phyloP scores from a whole-genome alignment of 2,888 invertebrate genomes.

The Maniola hyperantus region DNA sequence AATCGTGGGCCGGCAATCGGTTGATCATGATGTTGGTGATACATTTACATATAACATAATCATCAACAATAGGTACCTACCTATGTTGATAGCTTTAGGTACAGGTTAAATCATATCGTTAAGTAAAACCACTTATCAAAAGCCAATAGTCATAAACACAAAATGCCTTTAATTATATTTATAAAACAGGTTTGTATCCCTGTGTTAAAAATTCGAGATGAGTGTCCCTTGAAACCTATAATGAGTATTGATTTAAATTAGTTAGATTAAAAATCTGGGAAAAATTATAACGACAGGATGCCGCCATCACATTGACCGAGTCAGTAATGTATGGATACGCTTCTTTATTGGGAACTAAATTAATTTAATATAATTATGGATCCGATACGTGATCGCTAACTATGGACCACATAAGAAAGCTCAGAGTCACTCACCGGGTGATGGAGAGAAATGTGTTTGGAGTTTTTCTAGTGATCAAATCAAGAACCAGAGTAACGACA shows the following conservation, averaged over 20 bases:
- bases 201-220: slow-evolving; percentile 72
- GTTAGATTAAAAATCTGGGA: slow-evolving; percentile 78
- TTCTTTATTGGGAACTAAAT: neutral
- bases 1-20: too few relatives aligned
- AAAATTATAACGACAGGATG: slow-evolving; percentile 78
- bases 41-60: too few relatives aligned
- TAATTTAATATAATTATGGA: neutral
- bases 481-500: too few relatives aligned
- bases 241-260: slow-evolving; percentile 82
- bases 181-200: slow-evolving; percentile 78
- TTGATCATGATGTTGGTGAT: too few relatives aligned
- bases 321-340: slow-evolving; percentile 54
- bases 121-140: slow-evolving; percentile 71
- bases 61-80: too few relatives aligned
- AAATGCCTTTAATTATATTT: slow-evolving; percentile 77
- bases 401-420: too few relatives aligned
- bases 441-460: too few relatives aligned
- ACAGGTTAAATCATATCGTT: slow-evolving; percentile 55
- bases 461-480: too few relatives aligned
- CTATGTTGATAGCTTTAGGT: neutral
- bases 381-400: too few relatives aligned
- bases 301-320: slow-evolving; percentile 59
- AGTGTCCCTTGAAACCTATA: slow-evolving; percentile 79
- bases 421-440: too few relatives aligned
- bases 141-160: slow-evolving; percentile 69